Evolutionary conservation across 2,113 vertebrate genomes (phyloP), one percentile per base, ranked within the genome.

Genomic region (Marmota flaviventris): DNA sequence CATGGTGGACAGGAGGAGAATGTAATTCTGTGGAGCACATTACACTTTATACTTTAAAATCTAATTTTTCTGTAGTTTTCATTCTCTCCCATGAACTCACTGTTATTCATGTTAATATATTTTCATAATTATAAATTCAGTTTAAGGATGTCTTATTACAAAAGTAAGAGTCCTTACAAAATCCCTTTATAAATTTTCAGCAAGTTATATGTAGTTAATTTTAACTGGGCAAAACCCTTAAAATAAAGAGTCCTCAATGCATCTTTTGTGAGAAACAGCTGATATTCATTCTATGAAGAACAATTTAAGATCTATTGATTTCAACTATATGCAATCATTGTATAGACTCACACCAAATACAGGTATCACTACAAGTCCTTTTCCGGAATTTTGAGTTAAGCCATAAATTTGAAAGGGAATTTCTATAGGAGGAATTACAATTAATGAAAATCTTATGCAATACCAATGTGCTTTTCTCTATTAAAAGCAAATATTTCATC

Each of bases 401-500:
- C 14, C 70, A 78, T 58, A 70, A 83, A 87, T 77, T 79, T 65
- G 72, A 95, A 91, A 65, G 14, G 79, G 34, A 89, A 79, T 77
- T 84, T 83, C 16, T 12, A 70, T 87, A 89, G 53, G 65, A 86
- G 20, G 14, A 96, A 85, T 85, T 93, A 90, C 3, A 75, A 79
- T 73, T 78, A 92, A 76, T 85, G 22, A 86, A 7, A 94, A 8
- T 76, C 45, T n/a, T 58, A 82, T 2, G 7, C 5, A 93, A 82
- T 17, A 12, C 2, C 4, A 75, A 32, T 65, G 9, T 92, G 11
- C 32, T 83, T 95, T 93, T 45, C 45, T 85, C 27, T 56, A 24
- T 94, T 89, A 89, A 94, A 95, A 95, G 58, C 34, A 96, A 89
- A 45, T 77, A 89, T 67, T 85, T 96, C 18, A 70, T 73, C 56